Conservation (phyloP, 2,113 vertebrate species). For the Pterocles burchelli region DNA sequence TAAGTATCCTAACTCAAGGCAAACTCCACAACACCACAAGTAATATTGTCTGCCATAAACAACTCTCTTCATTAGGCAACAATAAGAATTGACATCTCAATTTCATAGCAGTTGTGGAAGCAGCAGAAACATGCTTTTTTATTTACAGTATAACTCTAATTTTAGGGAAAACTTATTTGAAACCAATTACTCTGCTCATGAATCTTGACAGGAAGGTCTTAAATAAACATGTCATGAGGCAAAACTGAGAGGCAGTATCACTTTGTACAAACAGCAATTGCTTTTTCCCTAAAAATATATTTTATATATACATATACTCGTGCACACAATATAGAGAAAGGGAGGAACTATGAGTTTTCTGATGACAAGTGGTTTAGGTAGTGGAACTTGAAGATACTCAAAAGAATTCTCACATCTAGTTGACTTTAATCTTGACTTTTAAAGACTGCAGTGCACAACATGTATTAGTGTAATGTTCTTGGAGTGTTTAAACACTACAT, state of each 20-base stretch:
- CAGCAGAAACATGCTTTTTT: conserved; percentile 1
- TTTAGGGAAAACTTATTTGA: conserved; percentile 33
- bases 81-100: not conserved
- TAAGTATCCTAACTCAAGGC: conserved; percentile 39
- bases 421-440: conserved; percentile 55
- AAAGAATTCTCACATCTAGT: not conserved
- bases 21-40: conserved; percentile 59
- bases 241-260: not conserved
- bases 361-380: not conserved
- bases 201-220: conserved; percentile 22
- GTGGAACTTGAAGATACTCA: not conserved
- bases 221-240: not conserved
- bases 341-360: not conserved
- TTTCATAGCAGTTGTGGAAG: conserved; percentile 32
- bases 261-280: not conserved
- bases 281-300: not conserved
- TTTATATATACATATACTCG: not conserved
- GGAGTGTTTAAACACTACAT: conserved; percentile 50
- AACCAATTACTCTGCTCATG: not conserved
- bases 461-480: conserved; percentile 55
- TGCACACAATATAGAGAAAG: not conserved
- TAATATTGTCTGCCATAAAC: conserved; percentile 58
- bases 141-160: not conserved
- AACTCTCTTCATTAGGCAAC: conserved; percentile 26
- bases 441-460: conserved; percentile 25